These are phyloP conservation scores for Scartelaos histophorus DNA, from an alignment of 2,113 vertebrate species.

Conservation along the genomic window DNA sequence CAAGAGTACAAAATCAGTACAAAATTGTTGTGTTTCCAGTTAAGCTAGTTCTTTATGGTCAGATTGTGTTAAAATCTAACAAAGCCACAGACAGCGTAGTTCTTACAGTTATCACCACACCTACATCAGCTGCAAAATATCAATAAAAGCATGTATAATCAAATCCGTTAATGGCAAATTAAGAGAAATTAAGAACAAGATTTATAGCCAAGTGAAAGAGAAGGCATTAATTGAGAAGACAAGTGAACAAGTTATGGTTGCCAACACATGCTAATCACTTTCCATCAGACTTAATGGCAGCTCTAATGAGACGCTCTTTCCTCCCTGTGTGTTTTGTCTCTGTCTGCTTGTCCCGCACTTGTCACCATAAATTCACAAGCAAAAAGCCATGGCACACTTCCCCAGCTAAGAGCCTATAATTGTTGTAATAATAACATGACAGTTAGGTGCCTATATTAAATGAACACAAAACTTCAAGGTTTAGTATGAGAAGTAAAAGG, in stretches of 20 bases:
- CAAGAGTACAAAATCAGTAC: no score
- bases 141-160: no score
- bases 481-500: no score
- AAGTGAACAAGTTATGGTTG: conserved; percentile 30
- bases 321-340: conserved; percentile 25
- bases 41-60: no score
- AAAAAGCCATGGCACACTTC: background rate
- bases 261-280: conserved; percentile 43
- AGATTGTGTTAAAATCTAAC: no score
- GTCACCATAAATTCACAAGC: conserved; percentile 9
- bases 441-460: conserved; percentile 7
- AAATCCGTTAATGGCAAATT: no score
- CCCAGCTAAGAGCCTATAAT: conserved; percentile 20
- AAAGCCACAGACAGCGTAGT: no score
- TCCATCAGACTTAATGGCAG: conserved; percentile 52
- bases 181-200: no score
- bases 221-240: conserved; percentile 33
- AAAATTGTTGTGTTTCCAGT: no score
- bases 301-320: conserved; percentile 38
- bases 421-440: conserved; percentile 24
- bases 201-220: no score
- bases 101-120: no score
- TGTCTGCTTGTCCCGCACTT: conserved; percentile 5
- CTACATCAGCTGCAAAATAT: no score
- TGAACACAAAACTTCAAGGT: conserved; percentile 14